A percentile compares a stretch with the other conserved stretches of the same genome.
These are phyloP conservation scores for Andrena marginata DNA, from an alignment of 2,888 invertebrate genomes.

Conservation along the genomic window DNA sequence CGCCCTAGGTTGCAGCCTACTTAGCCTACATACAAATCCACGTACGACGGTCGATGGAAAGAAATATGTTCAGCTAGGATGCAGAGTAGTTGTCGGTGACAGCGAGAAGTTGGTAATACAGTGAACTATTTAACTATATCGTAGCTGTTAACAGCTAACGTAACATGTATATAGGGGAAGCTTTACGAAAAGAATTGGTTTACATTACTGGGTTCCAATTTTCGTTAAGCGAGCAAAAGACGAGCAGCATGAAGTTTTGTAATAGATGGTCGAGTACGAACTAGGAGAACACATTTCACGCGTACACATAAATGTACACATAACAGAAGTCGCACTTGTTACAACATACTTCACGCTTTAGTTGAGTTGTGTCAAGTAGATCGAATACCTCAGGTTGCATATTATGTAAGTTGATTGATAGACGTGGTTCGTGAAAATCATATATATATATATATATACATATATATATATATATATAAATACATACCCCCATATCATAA, in stretches of 20 bases:
- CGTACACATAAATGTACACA: conserved; percentile 56
- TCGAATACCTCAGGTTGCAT: conserved; percentile 67
- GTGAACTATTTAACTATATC: conserved; percentile 53
- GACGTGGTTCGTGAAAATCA: conserved; percentile 64
- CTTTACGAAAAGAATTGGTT: conserved; percentile 21
- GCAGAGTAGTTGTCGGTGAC: conserved; percentile 44
- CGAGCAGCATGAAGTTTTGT: conserved; percentile 47
- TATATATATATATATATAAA: conserved; percentile 40
- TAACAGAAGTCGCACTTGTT: conserved; percentile 72
- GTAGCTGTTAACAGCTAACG: conserved; percentile 59
- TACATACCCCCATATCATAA: conserved; percentile 75
- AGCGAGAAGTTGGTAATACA: conserved; percentile 44
- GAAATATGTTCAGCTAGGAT: conserved; percentile 19
- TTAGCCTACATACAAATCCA: conserved; percentile 21
- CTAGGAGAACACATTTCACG: conserved; percentile 47
- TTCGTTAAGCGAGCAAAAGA: conserved; percentile 36
- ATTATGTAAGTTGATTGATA: conserved; percentile 63
- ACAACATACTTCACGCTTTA: conserved; percentile 76
- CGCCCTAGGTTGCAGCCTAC: no score
- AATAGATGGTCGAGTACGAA: conserved; percentile 45
- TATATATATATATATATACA: conserved; percentile 23
- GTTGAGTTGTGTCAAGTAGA: conserved; percentile 68
- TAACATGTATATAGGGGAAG: conserved; percentile 59
- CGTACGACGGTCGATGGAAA: conserved; percentile 33
- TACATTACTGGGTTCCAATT: conserved; percentile 16